Evolutionary conservation across 2,888 invertebrate species (phyloP), one percentile per base, ranked within the genome.

Genomic region (Epinotia nisella): DNA sequence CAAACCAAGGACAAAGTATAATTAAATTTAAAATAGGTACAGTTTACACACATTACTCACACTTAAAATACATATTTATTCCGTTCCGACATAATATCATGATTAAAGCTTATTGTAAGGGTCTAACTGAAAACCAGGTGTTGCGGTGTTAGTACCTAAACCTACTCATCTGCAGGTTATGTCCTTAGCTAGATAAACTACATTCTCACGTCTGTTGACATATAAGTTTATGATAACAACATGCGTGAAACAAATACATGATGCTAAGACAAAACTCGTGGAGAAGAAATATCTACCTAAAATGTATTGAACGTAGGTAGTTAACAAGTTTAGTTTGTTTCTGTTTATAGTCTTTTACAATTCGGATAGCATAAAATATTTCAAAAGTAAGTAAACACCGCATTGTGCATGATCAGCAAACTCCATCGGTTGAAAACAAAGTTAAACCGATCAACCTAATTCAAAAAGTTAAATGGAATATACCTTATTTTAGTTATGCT

Each of bases 341-440:
- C 45, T 4, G 13, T 15, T 45, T 45, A 11, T 45, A 0, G 15
- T 45, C 13, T n/a, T 41, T 13, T 45, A n/a, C 0, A 56, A 56
- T 4, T 4, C 17, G 11, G 39, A 49, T 62, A 24, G 15, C 45
- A 45, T 24, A 10, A 21, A 49, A 10, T 35, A 9, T 9, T 35
- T 35, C 11, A 61, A 45, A 13, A 58, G n/a, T 4, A 10, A 45
- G 11, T 35, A 17, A n/a, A 39, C 15, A 7, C 3, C n/a, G 3
- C 56, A 56, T 62, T 56, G 17, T 41, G 56, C 62, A 35, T 19
- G 45, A 29, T 64, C 45, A 62, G 70, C 70, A 70, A 29, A 49
- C 21, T 39, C 1, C 19, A 19, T 11, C 65, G 41, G 55, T 56
- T 56, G 66, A 56, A 66, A 66, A 41, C 55, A 66, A 41, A 55